Evolutionary conservation across 2,888 invertebrate species (phyloP).

Genomic region (Ennomos erosarius): DNA sequence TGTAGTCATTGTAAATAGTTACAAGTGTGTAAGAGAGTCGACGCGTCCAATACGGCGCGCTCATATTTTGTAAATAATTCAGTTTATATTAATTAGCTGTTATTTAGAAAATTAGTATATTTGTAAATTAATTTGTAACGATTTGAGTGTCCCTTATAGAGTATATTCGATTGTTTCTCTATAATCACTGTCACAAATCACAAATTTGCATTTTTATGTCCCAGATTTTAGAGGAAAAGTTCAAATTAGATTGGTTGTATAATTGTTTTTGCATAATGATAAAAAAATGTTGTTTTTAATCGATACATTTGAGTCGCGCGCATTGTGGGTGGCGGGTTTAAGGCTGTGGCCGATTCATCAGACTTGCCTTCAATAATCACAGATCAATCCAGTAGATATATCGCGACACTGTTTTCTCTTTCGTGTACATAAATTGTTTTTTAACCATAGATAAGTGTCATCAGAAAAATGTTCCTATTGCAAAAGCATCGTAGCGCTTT

Average conservation of each 20-base stretch:
- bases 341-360: constrained; percentile 49
- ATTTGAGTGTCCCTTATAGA: constrained; percentile 77
- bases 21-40: constrained; percentile 73
- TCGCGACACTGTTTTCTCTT: constrained; percentile 40
- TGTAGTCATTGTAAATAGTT: constrained; percentile 84
- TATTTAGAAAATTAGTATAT: constrained; percentile 80
- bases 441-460: constrained; percentile 24
- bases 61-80: constrained; percentile 82
- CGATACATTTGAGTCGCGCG: constrained; percentile 64
- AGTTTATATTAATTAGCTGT: constrained; percentile 74
- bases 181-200: constrained; percentile 82
- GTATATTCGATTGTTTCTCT: constrained; percentile 73
- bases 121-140: constrained; percentile 80
- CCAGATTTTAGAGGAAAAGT: constrained; percentile 64
- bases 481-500: constrained; percentile 33
- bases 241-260: constrained; percentile 73
- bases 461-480: constrained; percentile 40
- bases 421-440: constrained; percentile 34
- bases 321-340: constrained; percentile 65
- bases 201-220: constrained; percentile 75
- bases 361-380: constrained; percentile 28
- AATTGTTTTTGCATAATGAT: constrained; percentile 72
- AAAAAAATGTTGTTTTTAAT: constrained; percentile 59
- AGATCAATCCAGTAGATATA: constrained; percentile 4
- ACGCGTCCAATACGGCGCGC: constrained; percentile 69